Evolutionary conservation across 2,888 invertebrate species (phyloP).

Genomic region (Tachina lurida): DNA sequence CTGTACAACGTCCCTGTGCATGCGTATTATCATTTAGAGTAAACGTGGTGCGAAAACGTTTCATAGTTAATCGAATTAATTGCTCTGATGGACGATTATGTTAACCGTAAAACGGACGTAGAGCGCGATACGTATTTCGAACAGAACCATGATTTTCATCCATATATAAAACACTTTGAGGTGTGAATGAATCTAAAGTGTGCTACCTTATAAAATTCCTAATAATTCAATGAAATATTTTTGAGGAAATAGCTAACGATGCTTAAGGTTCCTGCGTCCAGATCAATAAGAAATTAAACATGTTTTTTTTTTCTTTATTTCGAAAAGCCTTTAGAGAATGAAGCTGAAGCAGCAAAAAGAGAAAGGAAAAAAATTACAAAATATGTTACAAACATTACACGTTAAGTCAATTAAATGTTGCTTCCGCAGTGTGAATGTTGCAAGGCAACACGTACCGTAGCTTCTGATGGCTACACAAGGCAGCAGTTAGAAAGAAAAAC

Average conservation of each 20-base stretch:
- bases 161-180: too few species aligned
- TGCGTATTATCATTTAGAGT: too few species aligned
- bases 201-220: neutral
- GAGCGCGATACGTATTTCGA: too few species aligned
- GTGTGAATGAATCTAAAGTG: neutral
- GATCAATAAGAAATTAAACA: conserved; percentile 1
- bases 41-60: too few species aligned
- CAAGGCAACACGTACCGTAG: conserved; percentile 55
- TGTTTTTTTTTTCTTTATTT: neutral
- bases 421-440: conserved; percentile 66
- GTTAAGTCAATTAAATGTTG: conserved; percentile 73
- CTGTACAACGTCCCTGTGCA: too few species aligned
- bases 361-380: conserved; percentile 16
- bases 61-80: too few species aligned
- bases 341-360: conserved; percentile 26
- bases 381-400: conserved; percentile 69
- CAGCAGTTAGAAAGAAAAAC: conserved; percentile 16
- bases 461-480: neutral
- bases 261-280: neutral
- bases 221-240: neutral
- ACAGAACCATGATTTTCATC: too few species aligned
- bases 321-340: conserved; percentile 5
- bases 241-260: neutral
- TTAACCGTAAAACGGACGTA: too few species aligned
- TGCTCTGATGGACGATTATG: too few species aligned